Conservation (phyloP, 2,888 invertebrate species). For the Agrotis segetum region DNA sequence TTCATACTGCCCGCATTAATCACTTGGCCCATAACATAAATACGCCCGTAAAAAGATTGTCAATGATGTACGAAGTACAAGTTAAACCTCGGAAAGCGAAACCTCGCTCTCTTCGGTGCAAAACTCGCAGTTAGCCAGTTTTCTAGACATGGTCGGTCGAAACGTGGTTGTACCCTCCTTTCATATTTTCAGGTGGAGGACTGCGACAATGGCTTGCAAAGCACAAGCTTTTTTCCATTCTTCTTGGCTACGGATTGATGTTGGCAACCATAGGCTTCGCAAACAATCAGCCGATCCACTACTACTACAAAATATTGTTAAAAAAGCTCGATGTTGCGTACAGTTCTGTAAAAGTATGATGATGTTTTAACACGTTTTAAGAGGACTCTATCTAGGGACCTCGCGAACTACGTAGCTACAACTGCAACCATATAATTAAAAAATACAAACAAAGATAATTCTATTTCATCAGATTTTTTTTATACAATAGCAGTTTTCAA, state of each 20-base stretch:
- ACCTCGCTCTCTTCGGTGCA: too few relatives aligned
- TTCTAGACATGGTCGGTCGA: background rate
- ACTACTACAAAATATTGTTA: constrained; percentile 91
- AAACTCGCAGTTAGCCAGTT: too few relatives aligned
- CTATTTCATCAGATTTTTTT: too few relatives aligned
- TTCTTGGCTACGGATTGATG: constrained; percentile 92
- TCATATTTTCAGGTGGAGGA: constrained; percentile 79
- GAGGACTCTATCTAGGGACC: constrained; percentile 12
- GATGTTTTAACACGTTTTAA: constrained; percentile 12
- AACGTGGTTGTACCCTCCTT: background rate
- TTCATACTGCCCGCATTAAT: too few relatives aligned
- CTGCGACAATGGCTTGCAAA: constrained; percentile 91
- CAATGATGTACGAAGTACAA: too few relatives aligned
- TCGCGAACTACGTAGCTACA: constrained; percentile 18
- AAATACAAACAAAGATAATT: too few relatives aligned
- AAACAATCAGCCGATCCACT: constrained; percentile 92
- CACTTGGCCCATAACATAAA: too few relatives aligned
- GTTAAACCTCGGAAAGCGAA: too few relatives aligned
- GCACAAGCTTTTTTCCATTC: constrained; percentile 92
- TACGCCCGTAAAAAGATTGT: too few relatives aligned
- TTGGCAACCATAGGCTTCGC: constrained; percentile 92
- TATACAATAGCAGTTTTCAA: background rate
- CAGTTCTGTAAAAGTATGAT: constrained; percentile 79
- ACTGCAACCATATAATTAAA: background rate
- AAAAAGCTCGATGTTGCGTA: constrained; percentile 85